phyloP scores from a whole-genome alignment of 2,113 vertebrate genomes.

The Entomyzon cyanotis region DNA sequence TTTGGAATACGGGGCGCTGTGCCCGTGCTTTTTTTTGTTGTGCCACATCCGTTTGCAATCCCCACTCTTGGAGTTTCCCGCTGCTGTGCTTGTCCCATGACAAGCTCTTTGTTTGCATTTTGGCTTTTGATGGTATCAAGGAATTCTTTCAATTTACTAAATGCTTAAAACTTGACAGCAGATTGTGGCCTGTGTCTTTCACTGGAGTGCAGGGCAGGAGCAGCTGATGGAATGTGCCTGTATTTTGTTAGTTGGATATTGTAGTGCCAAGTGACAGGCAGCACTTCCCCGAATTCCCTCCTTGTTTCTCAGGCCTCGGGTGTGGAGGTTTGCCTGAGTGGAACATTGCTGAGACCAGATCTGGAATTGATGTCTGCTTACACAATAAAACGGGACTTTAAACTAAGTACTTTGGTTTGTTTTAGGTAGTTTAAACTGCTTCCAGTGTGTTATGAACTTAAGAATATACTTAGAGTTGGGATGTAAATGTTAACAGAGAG shows the following conservation, averaged over 20 bases:
- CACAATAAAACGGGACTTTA: background rate
- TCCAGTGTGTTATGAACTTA: background rate
- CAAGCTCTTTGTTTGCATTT: background rate
- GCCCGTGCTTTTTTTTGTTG: rapidly evolving
- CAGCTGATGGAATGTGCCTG: background rate
- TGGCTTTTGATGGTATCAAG: background rate
- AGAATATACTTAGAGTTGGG: background rate
- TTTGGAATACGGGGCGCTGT: background rate
- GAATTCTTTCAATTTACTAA: background rate
- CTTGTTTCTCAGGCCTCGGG: background rate
- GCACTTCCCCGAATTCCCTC: background rate
- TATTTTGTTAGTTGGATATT: background rate
- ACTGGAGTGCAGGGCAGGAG: background rate
- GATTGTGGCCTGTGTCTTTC: rapidly evolving
- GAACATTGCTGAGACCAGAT: background rate
- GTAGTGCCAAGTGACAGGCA: background rate
- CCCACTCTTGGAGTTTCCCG: background rate
- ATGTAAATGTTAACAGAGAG: background rate
- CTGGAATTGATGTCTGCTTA: background rate
- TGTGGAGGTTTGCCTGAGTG: background rate
- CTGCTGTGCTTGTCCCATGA: rapidly evolving
- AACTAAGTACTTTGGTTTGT: background rate
- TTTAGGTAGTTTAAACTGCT: background rate
- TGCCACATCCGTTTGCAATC: rapidly evolving
- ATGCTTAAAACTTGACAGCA: background rate